Evolutionary conservation across 2,888 invertebrate genomes (phyloP).

Genomic region (Mystacides longicornis): DNA sequence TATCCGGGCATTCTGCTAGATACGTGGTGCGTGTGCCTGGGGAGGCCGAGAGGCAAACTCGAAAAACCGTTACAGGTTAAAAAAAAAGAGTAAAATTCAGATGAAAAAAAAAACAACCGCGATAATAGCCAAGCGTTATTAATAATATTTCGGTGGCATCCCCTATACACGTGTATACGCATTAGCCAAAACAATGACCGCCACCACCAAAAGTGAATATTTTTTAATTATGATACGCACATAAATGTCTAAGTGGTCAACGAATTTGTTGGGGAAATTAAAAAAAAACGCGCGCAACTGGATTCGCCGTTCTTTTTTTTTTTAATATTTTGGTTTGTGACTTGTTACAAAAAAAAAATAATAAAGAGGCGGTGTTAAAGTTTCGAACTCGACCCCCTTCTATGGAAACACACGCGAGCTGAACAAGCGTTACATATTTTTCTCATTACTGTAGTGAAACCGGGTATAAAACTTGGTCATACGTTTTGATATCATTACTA

Average conservation of each 20-base stretch:
- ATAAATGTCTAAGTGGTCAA: conserved; percentile 4
- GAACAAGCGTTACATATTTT: too few species aligned
- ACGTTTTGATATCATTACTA: too few species aligned
- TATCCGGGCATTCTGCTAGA: too few species aligned
- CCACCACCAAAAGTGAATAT: background rate
- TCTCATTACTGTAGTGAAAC: too few species aligned
- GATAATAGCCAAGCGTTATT: background rate
- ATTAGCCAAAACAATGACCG: conserved; percentile 3
- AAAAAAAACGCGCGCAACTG: background rate
- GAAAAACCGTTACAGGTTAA: conserved; percentile 5
- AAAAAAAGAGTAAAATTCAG: too few species aligned
- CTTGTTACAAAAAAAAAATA: too few species aligned
- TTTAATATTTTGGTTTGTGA: background rate
- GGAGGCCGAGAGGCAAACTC: background rate
- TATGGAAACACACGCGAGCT: too few species aligned
- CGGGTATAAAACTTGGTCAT: too few species aligned
- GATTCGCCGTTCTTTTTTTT: background rate
- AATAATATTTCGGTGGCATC: background rate
- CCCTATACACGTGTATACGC: background rate
- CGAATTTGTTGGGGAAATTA: conserved; percentile 6
- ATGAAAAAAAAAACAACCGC: too few species aligned
- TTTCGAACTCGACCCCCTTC: too few species aligned
- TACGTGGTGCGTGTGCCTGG: background rate
- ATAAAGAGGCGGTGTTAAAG: too few species aligned
- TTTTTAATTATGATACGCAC: conserved; percentile 8